phyloP scores from a whole-genome alignment of 2,113 vertebrate species.

The Acinonyx jubatus region DNA sequence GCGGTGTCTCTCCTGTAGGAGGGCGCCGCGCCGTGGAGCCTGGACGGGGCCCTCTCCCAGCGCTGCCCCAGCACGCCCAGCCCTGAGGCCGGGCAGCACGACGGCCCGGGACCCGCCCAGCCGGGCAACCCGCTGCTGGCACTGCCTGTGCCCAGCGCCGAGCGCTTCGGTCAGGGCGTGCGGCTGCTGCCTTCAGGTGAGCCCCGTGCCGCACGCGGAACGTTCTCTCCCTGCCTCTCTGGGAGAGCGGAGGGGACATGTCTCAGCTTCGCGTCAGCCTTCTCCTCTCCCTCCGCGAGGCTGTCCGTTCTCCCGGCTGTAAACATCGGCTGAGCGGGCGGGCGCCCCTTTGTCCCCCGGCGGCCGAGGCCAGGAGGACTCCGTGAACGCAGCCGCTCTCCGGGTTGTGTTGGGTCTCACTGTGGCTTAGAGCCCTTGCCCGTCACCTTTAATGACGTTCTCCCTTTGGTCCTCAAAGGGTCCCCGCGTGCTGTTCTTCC shows the following conservation, averaged over 20 bases:
- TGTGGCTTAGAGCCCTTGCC: accelerated
- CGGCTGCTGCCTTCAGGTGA: constrained; percentile 95
- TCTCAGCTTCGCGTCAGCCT: accelerated
- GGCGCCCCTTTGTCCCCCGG: background rate
- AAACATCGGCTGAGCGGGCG: accelerated
- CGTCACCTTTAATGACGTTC: accelerated
- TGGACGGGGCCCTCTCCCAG: constrained; percentile 86
- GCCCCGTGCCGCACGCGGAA: background rate
- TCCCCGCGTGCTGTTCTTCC: accelerated
- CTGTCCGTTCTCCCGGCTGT: accelerated
- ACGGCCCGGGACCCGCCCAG: constrained; percentile 80
- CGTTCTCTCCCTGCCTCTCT: accelerated
- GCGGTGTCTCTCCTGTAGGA: constrained; percentile 84
- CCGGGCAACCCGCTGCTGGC: constrained; percentile 90
- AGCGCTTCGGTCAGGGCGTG: constrained; percentile 83
- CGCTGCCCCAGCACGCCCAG: constrained; percentile 89
- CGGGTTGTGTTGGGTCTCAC: accelerated
- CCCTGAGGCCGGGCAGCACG: constrained; percentile 90
- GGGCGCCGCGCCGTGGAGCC: constrained; percentile 85
- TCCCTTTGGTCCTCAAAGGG: background rate
- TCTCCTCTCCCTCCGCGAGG: background rate
- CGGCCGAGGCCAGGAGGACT: background rate
- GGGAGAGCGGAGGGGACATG: background rate
- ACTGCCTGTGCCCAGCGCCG: constrained; percentile 85
- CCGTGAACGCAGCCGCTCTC: accelerated